Evolutionary conservation across 2,797 vertebrate genomes (phyloP).

Genomic region (Cynopterus sphinx): DNA sequence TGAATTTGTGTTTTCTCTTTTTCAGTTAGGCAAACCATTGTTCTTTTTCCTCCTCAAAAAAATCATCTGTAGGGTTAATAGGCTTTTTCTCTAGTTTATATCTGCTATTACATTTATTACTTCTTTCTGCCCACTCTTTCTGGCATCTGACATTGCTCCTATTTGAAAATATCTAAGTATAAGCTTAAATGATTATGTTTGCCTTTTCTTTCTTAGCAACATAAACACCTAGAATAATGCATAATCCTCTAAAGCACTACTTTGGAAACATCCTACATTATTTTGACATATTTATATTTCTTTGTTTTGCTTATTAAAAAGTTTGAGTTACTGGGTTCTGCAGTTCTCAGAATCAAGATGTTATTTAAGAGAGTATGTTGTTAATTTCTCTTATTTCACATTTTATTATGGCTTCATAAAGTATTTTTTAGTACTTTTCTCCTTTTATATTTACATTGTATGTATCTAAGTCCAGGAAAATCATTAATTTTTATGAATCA

Average conservation of each 20-base stretch:
- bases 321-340: neutral
- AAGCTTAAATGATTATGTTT: constrained; percentile 14
- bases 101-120: neutral
- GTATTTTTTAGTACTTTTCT: neutral
- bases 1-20: constrained; percentile 18
- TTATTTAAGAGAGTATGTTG: neutral
- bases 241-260: neutral
- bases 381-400: constrained; percentile 30
- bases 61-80: neutral
- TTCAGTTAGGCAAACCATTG: neutral
- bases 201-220: constrained; percentile 19
- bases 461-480: neutral
- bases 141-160: constrained; percentile 23
- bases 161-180: neutral
- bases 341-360: neutral
- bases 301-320: constrained; percentile 37
- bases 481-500: constrained; percentile 53
- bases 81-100: constrained; percentile 4
- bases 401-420: constrained; percentile 31
- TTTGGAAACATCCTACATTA: neutral
- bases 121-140: constrained; percentile 1
- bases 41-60: neutral
- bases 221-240: constrained; percentile 6
- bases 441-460: constrained; percentile 24
- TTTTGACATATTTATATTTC: constrained; percentile 24